A percentile compares a stretch with the other conserved stretches of the same genome.
phyloP scores from a whole-genome alignment of 2,797 vertebrate species.

The Pangasius sanitwongsei region DNA sequence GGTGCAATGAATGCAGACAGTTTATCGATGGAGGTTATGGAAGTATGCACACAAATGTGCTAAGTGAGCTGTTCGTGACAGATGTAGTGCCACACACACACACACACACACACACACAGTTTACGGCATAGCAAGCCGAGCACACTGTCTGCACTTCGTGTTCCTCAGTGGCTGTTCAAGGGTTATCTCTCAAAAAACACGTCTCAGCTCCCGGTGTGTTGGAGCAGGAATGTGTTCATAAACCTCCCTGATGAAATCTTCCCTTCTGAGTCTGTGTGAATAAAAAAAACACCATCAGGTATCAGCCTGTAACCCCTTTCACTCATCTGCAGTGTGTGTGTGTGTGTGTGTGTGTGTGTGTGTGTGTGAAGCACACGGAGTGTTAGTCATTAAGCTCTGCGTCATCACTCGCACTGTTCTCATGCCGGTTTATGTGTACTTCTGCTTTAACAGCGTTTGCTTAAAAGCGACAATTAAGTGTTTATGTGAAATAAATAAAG shows the following conservation, averaged over 20 bases:
- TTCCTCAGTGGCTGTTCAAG: neutral
- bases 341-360: neutral
- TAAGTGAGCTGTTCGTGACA: neutral
- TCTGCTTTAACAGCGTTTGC: constrained; percentile 51
- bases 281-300: neutral
- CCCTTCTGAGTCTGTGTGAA: neutral
- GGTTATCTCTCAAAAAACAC: neutral
- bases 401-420: constrained; percentile 46
- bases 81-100: neutral
- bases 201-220: neutral
- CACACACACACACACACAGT: neutral
- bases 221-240: neutral
- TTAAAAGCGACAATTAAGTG: constrained; percentile 52
- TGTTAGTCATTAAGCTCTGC: constrained; percentile 58
- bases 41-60: neutral
- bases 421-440: constrained; percentile 47
- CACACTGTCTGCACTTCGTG: neutral
- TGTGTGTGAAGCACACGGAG: neutral
- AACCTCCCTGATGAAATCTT: neutral
- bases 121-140: neutral
- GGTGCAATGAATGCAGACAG: neutral
- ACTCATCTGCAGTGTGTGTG: neutral
- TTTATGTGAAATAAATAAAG: constrained; percentile 57
- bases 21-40: constrained; percentile 5
- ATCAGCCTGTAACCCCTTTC: neutral